These are phyloP conservation scores for Choloepus didactylus DNA, from an alignment of 2,797 vertebrate genomes.

Conservation along the genomic window DNA sequence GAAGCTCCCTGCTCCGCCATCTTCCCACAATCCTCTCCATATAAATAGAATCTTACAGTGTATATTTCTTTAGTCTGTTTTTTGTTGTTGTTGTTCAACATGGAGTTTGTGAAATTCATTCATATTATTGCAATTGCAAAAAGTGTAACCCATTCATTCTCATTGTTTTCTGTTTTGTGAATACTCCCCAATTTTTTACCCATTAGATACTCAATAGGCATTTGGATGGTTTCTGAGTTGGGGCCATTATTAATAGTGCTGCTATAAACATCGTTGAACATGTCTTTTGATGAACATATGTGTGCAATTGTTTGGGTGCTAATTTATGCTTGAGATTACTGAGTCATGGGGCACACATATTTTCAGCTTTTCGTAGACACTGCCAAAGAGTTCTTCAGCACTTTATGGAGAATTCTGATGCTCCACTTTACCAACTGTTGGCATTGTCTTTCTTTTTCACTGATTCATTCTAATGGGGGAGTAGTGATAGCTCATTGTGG, in stretches of 20 bases:
- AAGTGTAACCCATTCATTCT: not conserved
- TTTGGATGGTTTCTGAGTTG: not conserved
- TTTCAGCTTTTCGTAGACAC: not conserved
- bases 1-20: too few relatives aligned
- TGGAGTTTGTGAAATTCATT: not conserved
- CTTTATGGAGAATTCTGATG: not conserved
- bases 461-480: constrained; percentile 16
- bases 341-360: not conserved
- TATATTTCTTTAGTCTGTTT: not conserved
- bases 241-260: not conserved
- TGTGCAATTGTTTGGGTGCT: not conserved
- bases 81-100: not conserved
- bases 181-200: not conserved
- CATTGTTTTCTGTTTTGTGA: not conserved
- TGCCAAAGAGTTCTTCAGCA: not conserved
- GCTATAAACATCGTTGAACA: not conserved
- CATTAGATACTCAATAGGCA: not conserved
- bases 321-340: not conserved
- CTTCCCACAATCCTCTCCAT: too few relatives aligned
- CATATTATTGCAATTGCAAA: not conserved
- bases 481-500: not conserved
- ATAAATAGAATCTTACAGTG: not conserved
- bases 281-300: not conserved
- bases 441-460: not conserved
- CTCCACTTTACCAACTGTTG: not conserved